Conservation (phyloP, 2,113 vertebrate genomes). For the Sorex araneus region DNA sequence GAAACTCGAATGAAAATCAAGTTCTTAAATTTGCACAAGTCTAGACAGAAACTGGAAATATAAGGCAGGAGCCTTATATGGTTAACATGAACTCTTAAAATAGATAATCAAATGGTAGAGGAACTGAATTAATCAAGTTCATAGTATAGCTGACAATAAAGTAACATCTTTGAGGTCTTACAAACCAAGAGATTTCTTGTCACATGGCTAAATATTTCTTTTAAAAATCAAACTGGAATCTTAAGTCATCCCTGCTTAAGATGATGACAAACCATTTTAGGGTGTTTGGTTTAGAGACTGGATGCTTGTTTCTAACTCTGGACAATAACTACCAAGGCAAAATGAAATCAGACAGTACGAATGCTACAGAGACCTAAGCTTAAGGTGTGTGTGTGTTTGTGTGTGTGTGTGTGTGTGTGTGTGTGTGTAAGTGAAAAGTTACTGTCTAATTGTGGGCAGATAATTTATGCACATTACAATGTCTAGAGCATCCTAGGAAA, state of each 20-base stretch:
- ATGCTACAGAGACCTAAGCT: background rate
- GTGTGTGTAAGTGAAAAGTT: background rate
- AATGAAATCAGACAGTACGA: background rate
- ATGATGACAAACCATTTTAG: background rate
- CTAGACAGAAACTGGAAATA: conserved; percentile 13
- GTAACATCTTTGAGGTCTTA: background rate
- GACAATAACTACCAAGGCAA: background rate
- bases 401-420: fast-evolving
- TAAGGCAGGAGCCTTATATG: background rate
- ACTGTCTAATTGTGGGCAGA: background rate
- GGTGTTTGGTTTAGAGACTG: background rate
- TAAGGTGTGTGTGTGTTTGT: too few relatives aligned
- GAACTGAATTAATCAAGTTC: background rate
- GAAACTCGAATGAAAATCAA: conserved; percentile 65
- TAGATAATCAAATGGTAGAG: background rate
- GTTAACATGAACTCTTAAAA: background rate
- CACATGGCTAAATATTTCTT: background rate
- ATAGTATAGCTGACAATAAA: background rate
- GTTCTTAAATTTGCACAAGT: background rate
- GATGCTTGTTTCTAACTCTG: background rate
- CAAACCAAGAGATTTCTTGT: background rate
- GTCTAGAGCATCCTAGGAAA: background rate
- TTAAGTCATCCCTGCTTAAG: background rate
- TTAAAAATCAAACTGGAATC: background rate
- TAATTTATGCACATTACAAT: background rate